Conservation (phyloP, 2,113 vertebrate species). For the Hiodon tergisus region DNA sequence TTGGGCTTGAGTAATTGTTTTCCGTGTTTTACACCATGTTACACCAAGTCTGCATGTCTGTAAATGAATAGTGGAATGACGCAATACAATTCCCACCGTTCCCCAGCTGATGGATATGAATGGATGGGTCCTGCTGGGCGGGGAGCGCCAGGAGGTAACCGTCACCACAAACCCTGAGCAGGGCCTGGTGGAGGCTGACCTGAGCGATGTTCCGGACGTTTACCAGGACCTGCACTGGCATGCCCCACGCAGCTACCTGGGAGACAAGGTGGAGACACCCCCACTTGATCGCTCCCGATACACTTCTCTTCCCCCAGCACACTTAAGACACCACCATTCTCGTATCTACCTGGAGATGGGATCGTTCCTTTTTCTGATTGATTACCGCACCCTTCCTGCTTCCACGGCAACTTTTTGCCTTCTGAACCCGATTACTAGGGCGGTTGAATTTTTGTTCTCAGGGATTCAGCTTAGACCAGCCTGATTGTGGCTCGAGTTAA, state of each 20-base stretch:
- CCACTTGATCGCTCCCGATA: not conserved
- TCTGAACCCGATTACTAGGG: too few species aligned
- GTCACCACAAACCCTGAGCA: slow-evolving; percentile 50
- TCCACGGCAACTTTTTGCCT: too few species aligned
- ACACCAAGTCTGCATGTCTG: not conserved
- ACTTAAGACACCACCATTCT: not conserved
- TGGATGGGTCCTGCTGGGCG: slow-evolving; percentile 77
- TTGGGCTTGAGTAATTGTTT: not conserved
- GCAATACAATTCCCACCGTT: not conserved
- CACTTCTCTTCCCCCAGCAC: not conserved
- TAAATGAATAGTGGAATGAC: not conserved
- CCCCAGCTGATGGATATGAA: slow-evolving; percentile 77
- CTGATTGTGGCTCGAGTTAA: not conserved
- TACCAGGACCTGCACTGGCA: slow-evolving; percentile 92
- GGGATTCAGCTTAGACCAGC: too few species aligned
- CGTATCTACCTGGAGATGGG: not conserved
- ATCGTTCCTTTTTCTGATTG: too few species aligned
- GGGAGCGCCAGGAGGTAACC: slow-evolving; percentile 75
- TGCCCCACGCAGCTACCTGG: slow-evolving; percentile 78
- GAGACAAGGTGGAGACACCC: slow-evolving; percentile 71
- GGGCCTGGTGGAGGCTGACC: slow-evolving; percentile 70
- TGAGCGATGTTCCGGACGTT: slow-evolving; percentile 69
- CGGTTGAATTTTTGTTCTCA: too few species aligned
- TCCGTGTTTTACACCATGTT: not conserved
- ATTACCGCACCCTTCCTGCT: too few species aligned